Base-by-base conservation (phyloP, 2,888 invertebrate species). In the Anaspis maculata region DNA sequence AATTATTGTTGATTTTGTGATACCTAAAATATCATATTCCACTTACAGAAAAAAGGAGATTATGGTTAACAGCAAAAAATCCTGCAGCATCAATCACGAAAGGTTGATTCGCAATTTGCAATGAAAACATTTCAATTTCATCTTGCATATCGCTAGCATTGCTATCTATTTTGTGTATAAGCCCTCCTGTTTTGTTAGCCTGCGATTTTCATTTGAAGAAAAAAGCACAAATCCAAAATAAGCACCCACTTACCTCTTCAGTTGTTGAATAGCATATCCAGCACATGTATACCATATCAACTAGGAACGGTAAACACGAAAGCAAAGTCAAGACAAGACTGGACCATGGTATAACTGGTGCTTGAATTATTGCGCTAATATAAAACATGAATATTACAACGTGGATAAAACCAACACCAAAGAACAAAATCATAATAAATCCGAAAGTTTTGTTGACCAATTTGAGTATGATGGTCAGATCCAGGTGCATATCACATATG, bases 71-170 rank as follows among this genome's bases (percentile, higher is more conserved):
- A 1, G 53, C 39, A 36, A 62, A 62, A 38, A 59, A 53, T 31
- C 59, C 59, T 14, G 54, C 57, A 2, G 60, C 59, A 32, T 49
- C 55, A 27, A 61, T 59, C 45, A 56, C 54, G 9, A 54, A 40
- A 29, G 48, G 42, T 42, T 55, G 54, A 32, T 61, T 57, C 1
- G 54, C 48, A 11, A 61, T 57, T 46, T 62, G 62, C 30, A 62
- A 37, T 0, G 61, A 59, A 45, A 61, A 59, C 54, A 59, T 54
- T 39, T 56, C 54, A 10, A 62, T 57, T 42, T 57, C 53, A 30
- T 59, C 54, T 26, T 48, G 51, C 13, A 59, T 42, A 22, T 56
- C 51, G 11, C 49, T 46, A 28, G 57, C 54, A 13, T 53, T 44
- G 5, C 46, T 51, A 12, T 59, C 52, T 19, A 62, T 52, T 43